Evolutionary conservation across 2,888 invertebrate genomes (phyloP), one percentile per base, ranked within the genome.

Genomic region (Drosophila paramelanica): DNA sequence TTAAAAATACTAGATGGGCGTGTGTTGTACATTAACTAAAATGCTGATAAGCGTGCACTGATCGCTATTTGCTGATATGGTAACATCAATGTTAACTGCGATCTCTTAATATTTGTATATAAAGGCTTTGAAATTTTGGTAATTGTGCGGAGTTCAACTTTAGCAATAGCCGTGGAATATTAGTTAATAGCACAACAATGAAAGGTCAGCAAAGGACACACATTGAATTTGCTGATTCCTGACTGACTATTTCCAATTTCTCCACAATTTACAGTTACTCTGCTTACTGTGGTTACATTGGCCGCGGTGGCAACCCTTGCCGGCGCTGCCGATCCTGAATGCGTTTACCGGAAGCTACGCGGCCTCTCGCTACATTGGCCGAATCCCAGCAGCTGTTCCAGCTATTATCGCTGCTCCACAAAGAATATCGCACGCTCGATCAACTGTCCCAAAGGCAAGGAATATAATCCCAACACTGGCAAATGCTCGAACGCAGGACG

Each of bases 351-450:
- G 31, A 83, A 82, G 47, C 20, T 81, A 10, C 79, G 78, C 3
- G 79, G 79, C 2, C 60, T 90, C 13, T n/a, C 87, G 4, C 23
- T 73, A 2, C 90, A 91, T 25, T 91, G 88, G 89, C 83, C 90
- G 1, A 84, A 90, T 71, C 90, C 90, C 11, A 46, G 65, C 2
- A 79, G 77, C 45, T 91, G 91, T 31, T 66, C 81, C 33, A 78
- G 78, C 52, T 91, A 89, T 45, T 91, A 90, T 61, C 90, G 90
- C 14, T 91, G 91, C 62, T 77, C 83, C 7, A 61, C 67, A n/a
- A 89, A 86, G 49, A 82, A 80, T 46, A 53, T 66, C 0, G 88
- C 82, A 36, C 83, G 88, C 8, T 53, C 78, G 6, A 38, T 91
- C 1, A 72, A 67, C 5, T 91, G 91, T 43, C 81, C 90, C 2